Conservation (phyloP, 2,797 vertebrate species). For the Rhadinocentrus ornatus region DNA sequence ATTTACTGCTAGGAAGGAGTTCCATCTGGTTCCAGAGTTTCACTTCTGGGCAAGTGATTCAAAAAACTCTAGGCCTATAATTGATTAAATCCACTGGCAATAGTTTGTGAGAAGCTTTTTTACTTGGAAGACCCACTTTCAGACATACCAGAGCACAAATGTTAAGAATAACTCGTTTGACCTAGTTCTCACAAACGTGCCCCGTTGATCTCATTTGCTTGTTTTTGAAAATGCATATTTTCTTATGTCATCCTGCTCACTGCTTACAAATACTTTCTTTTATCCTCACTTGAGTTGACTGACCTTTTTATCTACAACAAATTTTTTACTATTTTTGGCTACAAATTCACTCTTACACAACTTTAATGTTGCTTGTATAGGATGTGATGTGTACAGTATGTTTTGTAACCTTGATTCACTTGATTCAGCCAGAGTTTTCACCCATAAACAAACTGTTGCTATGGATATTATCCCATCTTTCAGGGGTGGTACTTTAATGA, state of each 20-base stretch:
- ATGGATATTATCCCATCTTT: slow-evolving; percentile 21
- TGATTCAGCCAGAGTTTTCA: background rate
- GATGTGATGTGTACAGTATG: background rate
- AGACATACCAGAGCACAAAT: background rate
- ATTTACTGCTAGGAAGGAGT: slow-evolving; percentile 1
- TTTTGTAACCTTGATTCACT: slow-evolving; percentile 18
- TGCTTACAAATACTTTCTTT: background rate
- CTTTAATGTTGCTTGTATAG: background rate
- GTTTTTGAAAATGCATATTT: background rate
- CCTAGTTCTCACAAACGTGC: slow-evolving; percentile 10
- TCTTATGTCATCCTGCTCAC: background rate
- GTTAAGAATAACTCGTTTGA: background rate
- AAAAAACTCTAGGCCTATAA: background rate
- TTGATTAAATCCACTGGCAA: background rate
- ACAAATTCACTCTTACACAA: background rate
- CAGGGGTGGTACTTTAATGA: slow-evolving; percentile 16
- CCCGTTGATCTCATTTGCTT: background rate
- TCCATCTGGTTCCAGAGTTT: slow-evolving; percentile 2
- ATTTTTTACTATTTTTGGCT: background rate
- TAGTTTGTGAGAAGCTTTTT: background rate
- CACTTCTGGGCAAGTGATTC: background rate
- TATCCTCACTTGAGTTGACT: background rate
- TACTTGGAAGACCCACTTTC: slow-evolving; percentile 13
- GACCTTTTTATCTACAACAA: background rate
- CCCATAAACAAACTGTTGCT: slow-evolving; percentile 8